A percentile compares a stretch with the other conserved stretches of the same genome.
Evolutionary conservation across 2,797 vertebrate species (phyloP).

Genomic region (Hydrolagus colliei): DNA sequence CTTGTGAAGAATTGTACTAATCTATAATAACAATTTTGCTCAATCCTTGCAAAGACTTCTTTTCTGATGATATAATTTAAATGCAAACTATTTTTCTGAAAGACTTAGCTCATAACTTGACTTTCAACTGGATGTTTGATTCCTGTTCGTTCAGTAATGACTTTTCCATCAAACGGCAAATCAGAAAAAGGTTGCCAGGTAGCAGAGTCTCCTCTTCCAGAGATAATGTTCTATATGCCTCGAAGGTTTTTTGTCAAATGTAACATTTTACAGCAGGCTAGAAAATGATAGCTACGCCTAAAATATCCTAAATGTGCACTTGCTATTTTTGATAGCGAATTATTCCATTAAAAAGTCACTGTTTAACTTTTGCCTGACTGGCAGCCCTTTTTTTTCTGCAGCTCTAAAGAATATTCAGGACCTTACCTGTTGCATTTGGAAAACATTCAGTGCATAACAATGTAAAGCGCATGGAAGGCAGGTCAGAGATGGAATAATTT

Average conservation of each 20-base stretch:
- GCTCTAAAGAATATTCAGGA: not conserved
- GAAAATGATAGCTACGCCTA: conserved; percentile 45
- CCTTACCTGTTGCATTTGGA: not conserved
- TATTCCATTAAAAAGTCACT: conserved; percentile 45
- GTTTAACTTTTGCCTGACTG: conserved; percentile 35
- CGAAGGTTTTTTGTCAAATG: conserved; percentile 40
- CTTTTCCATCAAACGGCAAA: conserved; percentile 48
- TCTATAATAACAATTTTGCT: conserved; percentile 30
- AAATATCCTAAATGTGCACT: conserved; percentile 46
- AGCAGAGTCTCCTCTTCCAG: conserved; percentile 47
- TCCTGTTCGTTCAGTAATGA: conserved; percentile 49
- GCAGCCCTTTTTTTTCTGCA: not conserved
- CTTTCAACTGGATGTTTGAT: conserved; percentile 46
- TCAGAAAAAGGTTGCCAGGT: conserved; percentile 43
- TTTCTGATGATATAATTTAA: conserved; percentile 46
- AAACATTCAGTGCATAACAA: not conserved
- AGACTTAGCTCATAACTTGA: conserved; percentile 43
- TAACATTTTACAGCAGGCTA: conserved; percentile 48
- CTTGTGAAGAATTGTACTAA: not conserved
- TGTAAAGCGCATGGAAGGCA: not conserved
- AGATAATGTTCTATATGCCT: conserved; percentile 42
- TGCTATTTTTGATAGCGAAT: conserved; percentile 53
- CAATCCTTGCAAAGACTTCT: conserved; percentile 40
- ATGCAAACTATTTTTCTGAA: conserved; percentile 48
- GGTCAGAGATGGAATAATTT: not conserved